Evolutionary conservation across 23 tunicate species (phyloP).

Genomic region (Clavelina lepadiformis): DNA sequence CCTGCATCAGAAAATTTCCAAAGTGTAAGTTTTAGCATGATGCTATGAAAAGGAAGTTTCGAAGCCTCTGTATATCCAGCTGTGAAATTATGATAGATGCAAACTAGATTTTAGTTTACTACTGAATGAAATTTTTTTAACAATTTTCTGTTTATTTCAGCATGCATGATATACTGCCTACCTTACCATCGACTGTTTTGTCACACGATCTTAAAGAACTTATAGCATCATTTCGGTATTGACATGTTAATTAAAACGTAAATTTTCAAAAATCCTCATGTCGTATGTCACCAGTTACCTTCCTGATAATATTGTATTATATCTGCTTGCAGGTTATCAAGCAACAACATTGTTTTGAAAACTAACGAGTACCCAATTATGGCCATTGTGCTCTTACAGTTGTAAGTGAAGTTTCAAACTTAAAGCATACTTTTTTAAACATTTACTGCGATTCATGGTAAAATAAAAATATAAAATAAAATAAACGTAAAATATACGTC

Average conservation of each 20-base stretch:
- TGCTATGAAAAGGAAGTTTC: too few species aligned
- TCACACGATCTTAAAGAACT: constrained; percentile 17
- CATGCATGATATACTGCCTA: constrained; percentile 24
- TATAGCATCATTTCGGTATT: constrained; percentile 23
- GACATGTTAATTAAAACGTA: not conserved
- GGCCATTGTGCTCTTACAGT: constrained; percentile 3
- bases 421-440: too few species aligned
- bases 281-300: not conserved
- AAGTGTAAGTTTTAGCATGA: constrained; percentile 16
- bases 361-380: constrained; percentile 29
- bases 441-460: too few species aligned
- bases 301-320: not conserved
- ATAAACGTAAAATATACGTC: too few species aligned
- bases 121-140: too few species aligned
- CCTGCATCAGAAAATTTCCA: constrained; percentile 23
- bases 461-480: too few species aligned
- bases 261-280: not conserved
- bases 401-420: constrained; percentile 32
- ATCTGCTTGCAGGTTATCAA: constrained; percentile 12
- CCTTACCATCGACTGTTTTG: not conserved
- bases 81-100: too few species aligned
- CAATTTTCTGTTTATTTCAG: not conserved
- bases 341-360: constrained; percentile 26
- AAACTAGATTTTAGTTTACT: too few species aligned
- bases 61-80: too few species aligned